Base-by-base conservation (phyloP, 2,888 invertebrate genomes). In the Tillus elongatus region DNA sequence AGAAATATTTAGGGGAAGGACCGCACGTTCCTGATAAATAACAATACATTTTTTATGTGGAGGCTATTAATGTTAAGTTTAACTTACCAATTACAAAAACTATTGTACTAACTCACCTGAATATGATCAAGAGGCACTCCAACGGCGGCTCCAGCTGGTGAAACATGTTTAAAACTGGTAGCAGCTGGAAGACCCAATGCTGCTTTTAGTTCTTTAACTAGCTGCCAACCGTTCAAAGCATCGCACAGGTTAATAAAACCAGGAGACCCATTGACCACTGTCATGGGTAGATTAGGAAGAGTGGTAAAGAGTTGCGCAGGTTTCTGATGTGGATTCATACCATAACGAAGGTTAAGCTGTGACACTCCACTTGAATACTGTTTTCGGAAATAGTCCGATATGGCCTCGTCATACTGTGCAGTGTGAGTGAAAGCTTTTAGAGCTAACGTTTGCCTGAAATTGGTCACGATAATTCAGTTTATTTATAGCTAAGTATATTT, bases 161-260 rank as follows among this genome's bases (percentile, higher is more conserved):
- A 95, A 3, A 97, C 96, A 61, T 98, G 97, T 61, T 98, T 98
- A 66, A 98, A 97, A 39, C 95, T 96, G 1, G 93, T 81, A 0
- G 96, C 92, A 0, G 97, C 95, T 0, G 96, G 91, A 15, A 92
- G 61, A 3, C 77, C 74, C 4, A 93, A 64, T 0, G 89, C 86
- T 30, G 69, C 66, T 54, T 81, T 83, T 41, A 98, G 66, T 58
- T 98, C 97, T 42, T 75, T 75, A 0, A 98, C 97, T 39, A 98
- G 69, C 60, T 98, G 97, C 86, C 93, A 98, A 0, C 88, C 96
- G 63, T 98, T 98, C 1, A 98, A 70, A 0, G 95, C 96, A 65
- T 98, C 97, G 55, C 93, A 92, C 2, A 98, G 73, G 66, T 98
- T 98, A 51, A 98, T 96, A 63, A 86, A 98, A 1, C 97, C 97